These are phyloP conservation scores for Arrhopalites spinosus DNA, from an alignment of 2,888 invertebrate genomes.

Conservation along the genomic window DNA sequence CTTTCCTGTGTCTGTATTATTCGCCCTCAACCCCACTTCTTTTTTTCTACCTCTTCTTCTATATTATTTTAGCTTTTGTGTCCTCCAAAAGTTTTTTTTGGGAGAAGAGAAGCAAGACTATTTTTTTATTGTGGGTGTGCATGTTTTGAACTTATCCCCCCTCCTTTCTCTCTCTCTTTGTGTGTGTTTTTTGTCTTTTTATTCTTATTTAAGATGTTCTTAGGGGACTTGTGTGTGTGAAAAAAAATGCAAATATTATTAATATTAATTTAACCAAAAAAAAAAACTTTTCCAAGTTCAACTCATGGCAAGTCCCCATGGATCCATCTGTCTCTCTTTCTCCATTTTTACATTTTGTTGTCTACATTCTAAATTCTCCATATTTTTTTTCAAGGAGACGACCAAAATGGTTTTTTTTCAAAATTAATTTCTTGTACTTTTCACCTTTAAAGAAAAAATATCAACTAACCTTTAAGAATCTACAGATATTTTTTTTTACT, in stretches of 20 bases:
- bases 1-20: not conserved
- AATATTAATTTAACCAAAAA: not conserved
- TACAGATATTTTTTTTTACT: too few relatives aligned
- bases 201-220: not conserved
- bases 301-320: not conserved
- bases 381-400: too few relatives aligned
- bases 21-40: not conserved
- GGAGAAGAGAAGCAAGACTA: not conserved
- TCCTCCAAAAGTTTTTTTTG: not conserved
- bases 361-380: not conserved
- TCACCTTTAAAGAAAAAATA: too few relatives aligned
- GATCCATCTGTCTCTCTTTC: conserved; percentile 10
- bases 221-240: not conserved
- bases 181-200: not conserved
- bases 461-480: too few relatives aligned
- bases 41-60: too few relatives aligned
- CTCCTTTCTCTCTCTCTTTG: not conserved
- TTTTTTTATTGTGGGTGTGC: not conserved
- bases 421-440: too few relatives aligned
- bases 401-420: too few relatives aligned
- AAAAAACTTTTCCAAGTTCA: not conserved
- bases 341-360: not conserved
- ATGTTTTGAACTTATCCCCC: not conserved
- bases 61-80: not conserved
- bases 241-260: not conserved